Evolutionary conservation across 1,140 invertebrate species (phyloP).

Genomic region (Triops cancriformis): DNA sequence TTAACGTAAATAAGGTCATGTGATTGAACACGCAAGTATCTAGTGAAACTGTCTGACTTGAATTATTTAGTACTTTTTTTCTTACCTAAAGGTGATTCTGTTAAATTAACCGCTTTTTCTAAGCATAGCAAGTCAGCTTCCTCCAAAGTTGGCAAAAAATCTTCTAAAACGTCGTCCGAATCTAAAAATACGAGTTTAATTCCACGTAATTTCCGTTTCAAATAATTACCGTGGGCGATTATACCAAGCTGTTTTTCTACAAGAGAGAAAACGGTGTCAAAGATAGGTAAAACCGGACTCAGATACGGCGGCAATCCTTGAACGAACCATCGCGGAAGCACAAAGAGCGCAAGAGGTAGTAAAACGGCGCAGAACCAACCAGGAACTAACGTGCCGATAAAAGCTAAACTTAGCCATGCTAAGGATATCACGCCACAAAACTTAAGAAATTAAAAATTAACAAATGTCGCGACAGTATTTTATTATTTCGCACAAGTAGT

Average conservation of each 20-base stretch:
- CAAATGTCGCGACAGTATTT: neutral
- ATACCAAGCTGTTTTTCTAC: slow-evolving; percentile 5
- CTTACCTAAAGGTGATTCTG: neutral
- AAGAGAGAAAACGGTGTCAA: neutral
- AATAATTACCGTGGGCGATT: neutral
- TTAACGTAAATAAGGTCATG: no score
- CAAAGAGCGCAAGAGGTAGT: neutral
- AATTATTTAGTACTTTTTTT: neutral
- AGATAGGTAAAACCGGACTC: neutral
- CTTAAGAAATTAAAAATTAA: neutral
- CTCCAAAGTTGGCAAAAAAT: neutral
- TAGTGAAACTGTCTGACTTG: neutral
- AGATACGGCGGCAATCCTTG: neutral
- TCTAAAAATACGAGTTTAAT: neutral
- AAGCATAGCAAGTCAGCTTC: neutral
- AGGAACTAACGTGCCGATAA: neutral
- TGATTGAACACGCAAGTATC: neutral
- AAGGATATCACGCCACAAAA: neutral
- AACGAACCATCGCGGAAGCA: neutral
- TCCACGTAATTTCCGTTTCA: neutral
- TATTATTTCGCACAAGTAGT: neutral
- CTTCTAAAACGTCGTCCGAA: neutral
- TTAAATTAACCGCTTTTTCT: neutral
- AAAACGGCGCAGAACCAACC: neutral
- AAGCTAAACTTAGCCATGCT: neutral